Percentiles rank a stretch among this genome's conserved stretches.
phyloP scores from a whole-genome alignment of 2,113 vertebrate species.

The Alaudala cheleensis region DNA sequence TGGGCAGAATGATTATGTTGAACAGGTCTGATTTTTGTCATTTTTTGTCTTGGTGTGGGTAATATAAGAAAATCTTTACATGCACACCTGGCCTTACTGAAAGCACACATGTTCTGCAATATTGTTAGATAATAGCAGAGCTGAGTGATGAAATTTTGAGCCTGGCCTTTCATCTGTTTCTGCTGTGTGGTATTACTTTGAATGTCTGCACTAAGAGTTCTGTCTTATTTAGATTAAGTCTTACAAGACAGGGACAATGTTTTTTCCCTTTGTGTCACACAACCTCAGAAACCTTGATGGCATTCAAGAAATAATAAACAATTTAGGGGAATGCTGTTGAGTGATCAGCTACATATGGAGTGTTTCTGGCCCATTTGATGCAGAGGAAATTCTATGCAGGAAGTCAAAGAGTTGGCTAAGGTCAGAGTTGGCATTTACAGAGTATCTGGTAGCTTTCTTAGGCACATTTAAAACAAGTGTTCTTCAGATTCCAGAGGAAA shows the following conservation, averaged over 20 bases:
- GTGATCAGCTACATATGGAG: neutral
- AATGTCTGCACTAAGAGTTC: neutral
- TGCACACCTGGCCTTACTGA: conserved; percentile 12
- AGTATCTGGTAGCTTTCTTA: conserved; percentile 34
- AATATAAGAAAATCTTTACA: neutral
- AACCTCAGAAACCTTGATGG: neutral
- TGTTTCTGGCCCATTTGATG: conserved; percentile 12
- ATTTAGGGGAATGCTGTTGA: neutral
- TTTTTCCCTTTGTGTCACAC: neutral
- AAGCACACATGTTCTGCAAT: neutral
- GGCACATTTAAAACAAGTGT: conserved; percentile 3
- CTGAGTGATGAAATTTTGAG: conserved; percentile 23
- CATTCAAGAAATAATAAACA: conserved; percentile 25
- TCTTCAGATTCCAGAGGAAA: neutral
- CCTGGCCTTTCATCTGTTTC: neutral
- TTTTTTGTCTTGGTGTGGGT: neutral
- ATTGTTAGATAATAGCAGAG: neutral
- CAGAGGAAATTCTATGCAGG: neutral
- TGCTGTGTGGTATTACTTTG: neutral
- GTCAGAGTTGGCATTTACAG: neutral
- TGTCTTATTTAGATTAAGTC: neutral
- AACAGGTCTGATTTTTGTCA: conserved; percentile 1
- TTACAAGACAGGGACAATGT: neutral
- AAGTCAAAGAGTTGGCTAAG: conserved; percentile 1
- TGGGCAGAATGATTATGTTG: neutral